phyloP scores from a whole-genome alignment of 2,888 invertebrate genomes.

The Heterodera filipjevi region DNA sequence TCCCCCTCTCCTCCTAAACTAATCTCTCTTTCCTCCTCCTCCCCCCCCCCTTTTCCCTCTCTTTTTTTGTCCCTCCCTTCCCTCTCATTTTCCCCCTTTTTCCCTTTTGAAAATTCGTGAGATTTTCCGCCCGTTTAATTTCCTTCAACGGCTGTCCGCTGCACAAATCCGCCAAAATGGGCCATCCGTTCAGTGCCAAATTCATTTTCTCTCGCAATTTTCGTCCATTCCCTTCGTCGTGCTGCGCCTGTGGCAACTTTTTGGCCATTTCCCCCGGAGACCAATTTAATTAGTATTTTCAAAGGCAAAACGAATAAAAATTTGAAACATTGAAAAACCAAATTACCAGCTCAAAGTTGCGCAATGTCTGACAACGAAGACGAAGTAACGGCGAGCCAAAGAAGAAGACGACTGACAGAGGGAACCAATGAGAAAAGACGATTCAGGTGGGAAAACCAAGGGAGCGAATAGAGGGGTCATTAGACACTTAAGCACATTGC shows the following conservation, averaged over 20 bases:
- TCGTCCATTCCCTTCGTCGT: background rate
- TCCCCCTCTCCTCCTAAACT: background rate
- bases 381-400: background rate
- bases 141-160: background rate
- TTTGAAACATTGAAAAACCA: background rate
- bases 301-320: too few species aligned
- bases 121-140: slow-evolving; percentile 1
- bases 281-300: background rate
- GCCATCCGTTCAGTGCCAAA: slow-evolving; percentile 7
- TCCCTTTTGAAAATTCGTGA: background rate
- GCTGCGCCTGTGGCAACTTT: background rate
- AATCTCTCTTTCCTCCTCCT: background rate
- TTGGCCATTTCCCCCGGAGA: background rate
- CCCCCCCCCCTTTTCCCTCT: background rate
- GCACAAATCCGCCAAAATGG: background rate
- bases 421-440: background rate
- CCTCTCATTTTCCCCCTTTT: background rate
- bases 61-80: background rate
- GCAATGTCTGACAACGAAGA: background rate
- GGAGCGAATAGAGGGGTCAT: background rate
- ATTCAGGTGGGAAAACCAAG: background rate
- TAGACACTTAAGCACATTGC: background rate
- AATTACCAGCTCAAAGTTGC: background rate
- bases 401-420: background rate
- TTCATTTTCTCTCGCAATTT: background rate